phyloP scores from a whole-genome alignment of 2,113 vertebrate species.

The Phainopepla nitens region DNA sequence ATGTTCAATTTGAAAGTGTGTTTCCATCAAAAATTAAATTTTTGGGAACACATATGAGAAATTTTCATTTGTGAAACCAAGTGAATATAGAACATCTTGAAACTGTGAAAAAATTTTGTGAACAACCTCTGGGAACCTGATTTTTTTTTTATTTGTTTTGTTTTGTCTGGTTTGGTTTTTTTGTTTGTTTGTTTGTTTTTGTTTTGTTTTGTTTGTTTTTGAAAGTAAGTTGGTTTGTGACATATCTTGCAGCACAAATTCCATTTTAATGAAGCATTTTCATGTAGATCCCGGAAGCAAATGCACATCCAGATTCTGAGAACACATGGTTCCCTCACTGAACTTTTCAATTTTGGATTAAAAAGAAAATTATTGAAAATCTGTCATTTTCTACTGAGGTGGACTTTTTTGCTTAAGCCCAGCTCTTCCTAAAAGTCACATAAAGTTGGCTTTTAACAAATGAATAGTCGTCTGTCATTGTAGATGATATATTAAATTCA shows the following conservation, averaged over 20 bases:
- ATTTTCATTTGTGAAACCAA: neutral
- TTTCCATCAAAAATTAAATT: neutral
- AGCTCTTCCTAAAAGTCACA: neutral
- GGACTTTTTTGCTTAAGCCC: neutral
- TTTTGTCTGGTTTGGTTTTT: too few relatives aligned
- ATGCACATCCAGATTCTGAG: neutral
- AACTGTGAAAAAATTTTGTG: rapidly evolving
- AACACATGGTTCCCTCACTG: rapidly evolving
- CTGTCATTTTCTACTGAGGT: neutral
- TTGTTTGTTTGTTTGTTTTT: too few relatives aligned
- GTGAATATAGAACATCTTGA: rapidly evolving
- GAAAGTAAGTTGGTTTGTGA: neutral
- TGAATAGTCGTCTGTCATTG: rapidly evolving
- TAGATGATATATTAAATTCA: rapidly evolving
- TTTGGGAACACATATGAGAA: neutral
- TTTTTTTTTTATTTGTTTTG: neutral
- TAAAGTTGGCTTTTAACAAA: neutral
- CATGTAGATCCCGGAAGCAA: neutral
- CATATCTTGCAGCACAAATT: neutral
- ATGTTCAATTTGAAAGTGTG: neutral
- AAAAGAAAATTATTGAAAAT: neutral
- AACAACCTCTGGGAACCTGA: rapidly evolving
- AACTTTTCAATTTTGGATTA: neutral
- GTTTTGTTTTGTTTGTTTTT: neutral
- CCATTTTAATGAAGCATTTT: neutral